Base-by-base conservation (phyloP, 2,113 vertebrate genomes). In the Hydropotes inermis region DNA sequence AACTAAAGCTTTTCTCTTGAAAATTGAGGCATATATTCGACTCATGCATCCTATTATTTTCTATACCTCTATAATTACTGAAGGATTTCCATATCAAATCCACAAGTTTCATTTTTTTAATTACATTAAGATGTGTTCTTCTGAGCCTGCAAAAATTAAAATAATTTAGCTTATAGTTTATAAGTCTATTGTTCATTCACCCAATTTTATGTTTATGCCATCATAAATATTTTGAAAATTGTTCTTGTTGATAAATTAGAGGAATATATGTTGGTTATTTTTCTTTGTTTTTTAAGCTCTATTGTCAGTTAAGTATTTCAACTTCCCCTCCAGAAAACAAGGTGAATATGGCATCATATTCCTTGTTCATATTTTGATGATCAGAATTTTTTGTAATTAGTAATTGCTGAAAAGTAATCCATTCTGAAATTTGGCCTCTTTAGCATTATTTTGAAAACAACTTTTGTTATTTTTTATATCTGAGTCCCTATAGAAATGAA, bases 191-290 rank as follows among this genome's bases (percentile, higher is more conserved):
- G 47, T 52, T 19, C 58, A 84, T 90, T 57, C 39, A 85, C 67
- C 10, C 81, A 54, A 43, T 28, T 45, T 89, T 64, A 58, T 50
- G 15, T 86, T 86, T 91, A 13, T 25, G 15, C 10, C 19, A 70
- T 36, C 43, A 36, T 25, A 89, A 91, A 55, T 89, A 95, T 58
- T 89, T 95, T 57, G 57, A 82, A 97, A 93, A 61, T 28, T 81
- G 1, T 93, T 93, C 27, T 83, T 13, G 64, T 92, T 81, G 8
- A 30, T 70, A 70, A 97, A 84, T 30, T 92, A 76, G 12, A 91
- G 82, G 36, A 87, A 47, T 16, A 25, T 10, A 90, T 39, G 10
- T 16, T 7, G 23, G 13, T 0, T 84, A 55, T 61, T 84, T 74
- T 17, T 83, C 6, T 36, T 78, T 43, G 21, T 70, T 25, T 23